These are phyloP conservation scores for Eriocheir sinensis DNA, from an alignment of 1,140 invertebrate genomes.

Conservation along the genomic window DNA sequence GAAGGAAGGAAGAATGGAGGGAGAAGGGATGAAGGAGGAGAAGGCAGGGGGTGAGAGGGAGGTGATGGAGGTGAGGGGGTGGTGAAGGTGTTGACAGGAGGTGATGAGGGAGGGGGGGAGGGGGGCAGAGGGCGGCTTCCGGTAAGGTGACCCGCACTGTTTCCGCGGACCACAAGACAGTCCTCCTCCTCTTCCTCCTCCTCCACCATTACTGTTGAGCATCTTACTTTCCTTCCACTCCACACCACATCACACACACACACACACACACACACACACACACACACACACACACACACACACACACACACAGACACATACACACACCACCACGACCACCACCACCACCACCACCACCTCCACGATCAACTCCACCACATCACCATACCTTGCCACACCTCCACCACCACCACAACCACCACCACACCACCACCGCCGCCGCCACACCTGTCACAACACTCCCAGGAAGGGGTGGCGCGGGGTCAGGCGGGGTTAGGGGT, in stretches of 20 bases:
- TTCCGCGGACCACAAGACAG: background rate
- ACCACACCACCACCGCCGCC: background rate
- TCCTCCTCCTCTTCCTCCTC: background rate
- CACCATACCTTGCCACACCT: background rate
- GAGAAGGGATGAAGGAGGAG: background rate
- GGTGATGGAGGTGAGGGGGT: background rate
- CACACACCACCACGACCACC: background rate
- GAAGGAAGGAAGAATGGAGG: background rate
- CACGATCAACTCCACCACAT: background rate
- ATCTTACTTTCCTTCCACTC: background rate
- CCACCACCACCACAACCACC: background rate
- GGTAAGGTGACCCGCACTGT: constrained; percentile 46
- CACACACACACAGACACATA: constrained; percentile 27
- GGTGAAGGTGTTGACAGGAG: background rate
- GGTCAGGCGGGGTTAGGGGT: constrained; percentile 25
- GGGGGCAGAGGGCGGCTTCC: constrained; percentile 44
- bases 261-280: constrained; percentile 2
- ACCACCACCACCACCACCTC: background rate
- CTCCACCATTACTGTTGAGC: background rate
- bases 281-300: background rate
- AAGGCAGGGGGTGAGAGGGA: background rate
- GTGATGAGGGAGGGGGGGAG: background rate
- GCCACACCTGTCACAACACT: constrained; percentile 29
- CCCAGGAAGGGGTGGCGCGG: constrained; percentile 12
- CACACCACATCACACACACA: background rate